Base-by-base conservation (phyloP, 2,113 vertebrate genomes). In the Elephantulus edwardii region DNA sequence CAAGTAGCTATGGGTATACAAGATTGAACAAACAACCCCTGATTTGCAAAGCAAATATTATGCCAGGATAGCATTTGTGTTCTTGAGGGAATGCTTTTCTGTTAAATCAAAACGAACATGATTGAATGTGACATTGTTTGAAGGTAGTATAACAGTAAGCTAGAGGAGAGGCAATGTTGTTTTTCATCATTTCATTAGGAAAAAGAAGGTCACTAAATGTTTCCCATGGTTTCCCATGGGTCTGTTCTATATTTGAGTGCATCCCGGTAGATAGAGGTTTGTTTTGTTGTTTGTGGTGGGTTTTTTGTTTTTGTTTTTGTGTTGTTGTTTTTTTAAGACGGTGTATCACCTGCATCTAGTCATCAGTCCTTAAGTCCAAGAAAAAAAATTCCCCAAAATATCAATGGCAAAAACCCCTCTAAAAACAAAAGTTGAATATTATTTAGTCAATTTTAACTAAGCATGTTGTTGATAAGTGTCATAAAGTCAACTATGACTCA, bases 21-120 rank as follows among this genome's bases (percentile, higher is more conserved):
- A 82, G 6, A 19, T 85, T 89, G 19, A 50, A 52, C 5, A 83
- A 54, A 6, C 4, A 79, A 40, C 5, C 42, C 48, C 4, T 44
- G 44, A 87, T 74, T 93, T 80, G 68, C 38, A 89, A 62, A 86
- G 35, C 10, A 90, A 50, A 86, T 42, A 44, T 17, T 68, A 60
- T 30, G 10, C 52, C 22, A 87, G 28, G n/a, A 17, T 62, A 62
- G 11, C 20, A 58, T 38, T 54, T 44, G 1, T 9, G 30, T 24
- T 68, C 16, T 28, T 82, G 28, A 22, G 8, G 40, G 48, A 77
- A 48, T 64, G 28, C 2, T 40, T 38, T 50, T 71, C 33, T 86
- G 54, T 16, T 58, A 70, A 58, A 14, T 54, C 12, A 77, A 81
- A 81, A 35, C 10, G 30, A 50, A 4, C 13, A 54, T 52, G 26